Evolutionary conservation across 2,797 vertebrate species (phyloP).

Genomic region (Allobates femoralis): DNA sequence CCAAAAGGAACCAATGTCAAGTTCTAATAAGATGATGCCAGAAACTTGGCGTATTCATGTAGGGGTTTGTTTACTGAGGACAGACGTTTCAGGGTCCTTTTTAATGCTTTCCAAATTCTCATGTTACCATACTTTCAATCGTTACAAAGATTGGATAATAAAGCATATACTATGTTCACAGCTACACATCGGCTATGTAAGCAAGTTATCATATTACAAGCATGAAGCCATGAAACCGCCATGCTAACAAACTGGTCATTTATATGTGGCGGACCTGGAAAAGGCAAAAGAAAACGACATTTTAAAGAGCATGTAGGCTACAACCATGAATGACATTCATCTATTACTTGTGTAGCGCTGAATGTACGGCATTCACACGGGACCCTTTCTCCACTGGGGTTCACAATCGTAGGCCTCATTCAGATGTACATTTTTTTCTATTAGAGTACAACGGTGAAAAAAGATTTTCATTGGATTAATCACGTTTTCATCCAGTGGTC

Average conservation of each 20-base stretch:
- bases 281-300: not conserved
- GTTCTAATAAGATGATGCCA: no score
- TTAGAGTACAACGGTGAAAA: no score
- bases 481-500: no score
- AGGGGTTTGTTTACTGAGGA: no score
- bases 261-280: not conserved
- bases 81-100: no score
- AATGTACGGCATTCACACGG: not conserved
- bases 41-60: no score
- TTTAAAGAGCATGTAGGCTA: not conserved
- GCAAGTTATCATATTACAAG: constrained; percentile 2
- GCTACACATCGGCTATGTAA: not conserved
- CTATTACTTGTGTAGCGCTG: not conserved
- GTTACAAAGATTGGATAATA: not conserved
- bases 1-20: no score
- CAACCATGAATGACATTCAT: not conserved
- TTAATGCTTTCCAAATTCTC: not conserved
- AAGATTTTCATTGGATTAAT: no score
- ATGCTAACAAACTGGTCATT: constrained; percentile 8
- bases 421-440: no score
- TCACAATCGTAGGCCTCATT: no score
- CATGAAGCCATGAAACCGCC: not conserved
- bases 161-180: not conserved
- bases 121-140: not conserved
- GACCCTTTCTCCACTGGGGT: not conserved